These are phyloP conservation scores for Epistrophe eligans DNA, from an alignment of 2,888 invertebrate genomes.

Conservation along the genomic window DNA sequence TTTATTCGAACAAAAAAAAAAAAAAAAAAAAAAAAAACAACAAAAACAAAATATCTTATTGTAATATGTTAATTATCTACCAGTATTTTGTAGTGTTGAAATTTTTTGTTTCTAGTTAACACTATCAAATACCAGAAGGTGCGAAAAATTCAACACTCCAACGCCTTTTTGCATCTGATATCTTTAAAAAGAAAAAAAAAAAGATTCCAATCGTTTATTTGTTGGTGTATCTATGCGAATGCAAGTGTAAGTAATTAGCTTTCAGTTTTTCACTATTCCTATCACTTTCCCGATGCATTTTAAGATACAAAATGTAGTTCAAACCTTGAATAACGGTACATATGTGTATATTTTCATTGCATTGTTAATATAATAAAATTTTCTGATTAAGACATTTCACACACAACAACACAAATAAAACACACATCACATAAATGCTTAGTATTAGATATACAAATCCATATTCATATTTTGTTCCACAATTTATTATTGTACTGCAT, in stretches of 20 bases:
- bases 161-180: constrained; percentile 63
- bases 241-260: constrained; percentile 43
- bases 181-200: not conserved
- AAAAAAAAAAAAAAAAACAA: not conserved
- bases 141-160: constrained; percentile 62
- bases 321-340: constrained; percentile 18
- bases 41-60: constrained; percentile 3
- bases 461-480: constrained; percentile 70
- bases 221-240: constrained; percentile 33
- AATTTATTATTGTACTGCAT: constrained; percentile 57
- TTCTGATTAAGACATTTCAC: constrained; percentile 58
- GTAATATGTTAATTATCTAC: constrained; percentile 31
- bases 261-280: constrained; percentile 18
- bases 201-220: constrained; percentile 49
- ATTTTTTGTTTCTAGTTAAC: not conserved
- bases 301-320: constrained; percentile 22
- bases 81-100: not conserved
- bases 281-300: constrained; percentile 18
- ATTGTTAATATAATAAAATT: constrained; percentile 51
- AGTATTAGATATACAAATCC: too few relatives aligned
- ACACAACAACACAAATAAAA: not conserved
- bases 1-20: not conserved
- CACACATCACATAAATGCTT: not conserved
- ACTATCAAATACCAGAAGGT: constrained; percentile 26
- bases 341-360: constrained; percentile 22